phyloP scores from a whole-genome alignment of 2,888 invertebrate species.

The Lasioglossum oenotherae region DNA sequence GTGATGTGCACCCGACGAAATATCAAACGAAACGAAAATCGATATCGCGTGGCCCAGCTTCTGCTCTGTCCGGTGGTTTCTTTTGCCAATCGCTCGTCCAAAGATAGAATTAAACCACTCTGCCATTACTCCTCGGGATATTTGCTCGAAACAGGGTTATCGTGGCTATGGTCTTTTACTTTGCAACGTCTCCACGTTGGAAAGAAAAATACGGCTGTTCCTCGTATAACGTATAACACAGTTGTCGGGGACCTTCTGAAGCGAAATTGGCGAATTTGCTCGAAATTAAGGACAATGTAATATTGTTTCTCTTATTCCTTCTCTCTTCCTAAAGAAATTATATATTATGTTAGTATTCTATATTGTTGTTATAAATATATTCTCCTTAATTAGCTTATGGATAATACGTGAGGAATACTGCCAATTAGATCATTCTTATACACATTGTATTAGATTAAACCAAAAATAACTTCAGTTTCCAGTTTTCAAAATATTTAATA shows the following conservation, averaged over 20 bases:
- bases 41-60: conserved; percentile 60
- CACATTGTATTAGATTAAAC: too few relatives aligned
- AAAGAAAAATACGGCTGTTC: not conserved
- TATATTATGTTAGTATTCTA: too few relatives aligned
- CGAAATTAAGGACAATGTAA: not conserved
- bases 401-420: too few relatives aligned
- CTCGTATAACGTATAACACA: not conserved
- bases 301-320: not conserved
- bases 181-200: not conserved
- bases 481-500: too few relatives aligned
- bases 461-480: too few relatives aligned
- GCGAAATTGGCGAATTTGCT: not conserved
- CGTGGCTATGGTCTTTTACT: not conserved
- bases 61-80: conserved; percentile 33
- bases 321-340: too few relatives aligned
- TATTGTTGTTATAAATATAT: too few relatives aligned
- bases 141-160: conserved; percentile 19
- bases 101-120: conserved; percentile 35
- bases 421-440: too few relatives aligned
- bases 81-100: conserved; percentile 31
- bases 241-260: not conserved
- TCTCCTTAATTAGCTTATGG: too few relatives aligned
- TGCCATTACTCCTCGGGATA: not conserved
- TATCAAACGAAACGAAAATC: conserved; percentile 72
- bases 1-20: conserved; percentile 64